Conservation (phyloP, 2,797 vertebrate species). For the Amphiprion clarkii region DNA sequence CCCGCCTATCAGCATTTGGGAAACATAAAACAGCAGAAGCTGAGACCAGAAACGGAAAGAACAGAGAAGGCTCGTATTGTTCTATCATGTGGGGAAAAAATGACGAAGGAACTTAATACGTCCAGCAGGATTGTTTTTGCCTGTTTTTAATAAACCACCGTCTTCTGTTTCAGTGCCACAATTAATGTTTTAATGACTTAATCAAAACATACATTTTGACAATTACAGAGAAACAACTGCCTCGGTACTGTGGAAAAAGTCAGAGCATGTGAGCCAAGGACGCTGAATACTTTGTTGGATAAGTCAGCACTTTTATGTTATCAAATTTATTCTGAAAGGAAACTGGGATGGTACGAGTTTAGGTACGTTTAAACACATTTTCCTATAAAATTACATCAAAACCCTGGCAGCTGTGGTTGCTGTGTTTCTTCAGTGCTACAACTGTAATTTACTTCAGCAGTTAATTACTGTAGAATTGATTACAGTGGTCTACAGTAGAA, state of each 20-base stretch:
- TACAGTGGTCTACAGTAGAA: too few species aligned
- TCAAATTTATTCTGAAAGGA: conserved; percentile 30
- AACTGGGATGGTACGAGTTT: neutral
- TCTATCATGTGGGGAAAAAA: conserved; percentile 40
- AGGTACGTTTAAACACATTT: too few species aligned
- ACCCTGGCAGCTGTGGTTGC: too few species aligned
- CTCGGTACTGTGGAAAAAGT: conserved; percentile 20
- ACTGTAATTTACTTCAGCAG: too few species aligned
- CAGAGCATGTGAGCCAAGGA: conserved; percentile 23
- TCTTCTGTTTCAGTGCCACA: conserved; percentile 44
- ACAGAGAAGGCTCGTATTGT: conserved; percentile 48
- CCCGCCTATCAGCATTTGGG: conserved; percentile 42
- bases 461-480: too few species aligned
- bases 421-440: too few species aligned
- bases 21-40: conserved; percentile 37
- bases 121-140: conserved; percentile 43
- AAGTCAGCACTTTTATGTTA: conserved; percentile 33
- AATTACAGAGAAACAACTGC: conserved; percentile 39
- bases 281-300: conserved; percentile 38
- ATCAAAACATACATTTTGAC: conserved; percentile 58
- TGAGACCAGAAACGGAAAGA: conserved; percentile 54
- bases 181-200: conserved; percentile 58
- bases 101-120: conserved; percentile 44
- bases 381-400: too few species aligned
- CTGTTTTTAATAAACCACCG: conserved; percentile 59